Percentiles rank a stretch among this genome's conserved stretches.
These are phyloP conservation scores for Trichopria drosophilae DNA, from an alignment of 2,888 invertebrate species.

Conservation along the genomic window DNA sequence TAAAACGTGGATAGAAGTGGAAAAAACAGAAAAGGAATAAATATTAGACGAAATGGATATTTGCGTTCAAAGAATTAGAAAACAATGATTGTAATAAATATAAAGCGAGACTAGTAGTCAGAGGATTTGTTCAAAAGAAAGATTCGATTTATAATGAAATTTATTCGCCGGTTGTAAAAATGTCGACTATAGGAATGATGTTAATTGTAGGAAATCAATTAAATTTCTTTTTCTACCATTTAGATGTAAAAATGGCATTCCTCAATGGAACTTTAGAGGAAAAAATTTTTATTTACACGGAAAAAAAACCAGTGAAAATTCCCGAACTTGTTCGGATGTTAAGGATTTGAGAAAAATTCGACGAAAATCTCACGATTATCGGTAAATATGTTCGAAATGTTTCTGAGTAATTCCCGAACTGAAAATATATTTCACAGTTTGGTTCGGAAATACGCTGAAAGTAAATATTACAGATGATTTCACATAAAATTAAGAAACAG, in stretches of 20 bases:
- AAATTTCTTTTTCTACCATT: conserved; percentile 32
- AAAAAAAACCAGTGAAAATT: no score
- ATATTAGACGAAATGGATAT: conserved; percentile 35
- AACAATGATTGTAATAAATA: conserved; percentile 40
- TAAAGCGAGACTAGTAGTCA: conserved; percentile 35
- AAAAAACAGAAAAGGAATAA: conserved; percentile 12
- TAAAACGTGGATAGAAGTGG: conserved; percentile 19
- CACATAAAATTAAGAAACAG: no score
- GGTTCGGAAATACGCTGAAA: no score
- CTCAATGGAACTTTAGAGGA: no score
- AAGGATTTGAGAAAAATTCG: no score
- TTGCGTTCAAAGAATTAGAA: conserved; percentile 38
- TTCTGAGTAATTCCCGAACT: no score
- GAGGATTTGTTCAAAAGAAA: conserved; percentile 43
- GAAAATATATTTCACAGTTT: no score
- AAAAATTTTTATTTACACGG: conserved; percentile 24
- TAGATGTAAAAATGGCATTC: conserved; percentile 36
- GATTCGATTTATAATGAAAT: conserved; percentile 40
- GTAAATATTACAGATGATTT: no score
- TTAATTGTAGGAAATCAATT: conserved; percentile 39
- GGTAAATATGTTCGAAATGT: no score
- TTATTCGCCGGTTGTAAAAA: conserved; percentile 43
- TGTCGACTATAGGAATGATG: conserved; percentile 38
- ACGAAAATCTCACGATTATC: no score
- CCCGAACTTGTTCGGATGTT: no score